Evolutionary conservation across 2,797 vertebrate genomes (phyloP).

Genomic region (Lophius americanus): DNA sequence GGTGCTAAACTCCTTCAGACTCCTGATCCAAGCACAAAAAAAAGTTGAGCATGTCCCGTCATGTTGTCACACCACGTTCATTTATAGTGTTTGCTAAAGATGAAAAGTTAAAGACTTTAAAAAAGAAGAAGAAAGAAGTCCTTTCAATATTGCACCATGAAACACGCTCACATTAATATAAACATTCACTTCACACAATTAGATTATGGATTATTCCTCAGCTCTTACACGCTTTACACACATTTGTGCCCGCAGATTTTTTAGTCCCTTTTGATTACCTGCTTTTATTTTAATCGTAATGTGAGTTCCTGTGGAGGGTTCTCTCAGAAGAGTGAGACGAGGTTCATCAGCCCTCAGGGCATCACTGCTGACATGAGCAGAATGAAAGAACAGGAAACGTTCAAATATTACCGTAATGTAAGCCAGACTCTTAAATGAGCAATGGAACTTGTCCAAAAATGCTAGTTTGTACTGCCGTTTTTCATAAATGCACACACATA

Average conservation of each 20-base stretch:
- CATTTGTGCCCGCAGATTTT: constrained; percentile 40
- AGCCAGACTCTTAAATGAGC: constrained; percentile 17
- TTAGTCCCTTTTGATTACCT: constrained; percentile 2
- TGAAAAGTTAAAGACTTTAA: constrained; percentile 38
- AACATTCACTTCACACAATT: constrained; percentile 68
- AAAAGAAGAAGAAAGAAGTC: constrained; percentile 29
- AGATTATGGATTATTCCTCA: constrained; percentile 36
- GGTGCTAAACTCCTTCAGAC: constrained; percentile 11
- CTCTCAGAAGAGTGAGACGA: constrained; percentile 13
- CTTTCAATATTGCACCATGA: constrained; percentile 65
- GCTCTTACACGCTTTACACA: constrained; percentile 39
- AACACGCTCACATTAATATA: constrained; percentile 58
- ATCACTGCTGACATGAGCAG: neutral
- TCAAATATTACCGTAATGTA: constrained; percentile 14
- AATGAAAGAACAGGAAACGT: constrained; percentile 31
- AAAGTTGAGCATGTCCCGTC: neutral
- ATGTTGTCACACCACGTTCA: constrained; percentile 5
- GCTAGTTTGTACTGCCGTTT: constrained; percentile 44
- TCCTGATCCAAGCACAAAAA: constrained; percentile 24
- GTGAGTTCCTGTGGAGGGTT: constrained; percentile 37
- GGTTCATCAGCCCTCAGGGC: neutral
- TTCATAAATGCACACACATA: constrained; percentile 56
- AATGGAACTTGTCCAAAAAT: constrained; percentile 23
- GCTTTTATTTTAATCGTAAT: constrained; percentile 5
- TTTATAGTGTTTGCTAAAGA: constrained; percentile 25